Base-by-base conservation (phyloP, 64 coral and sea anemone species). In the Stichodactyla mertensii region DNA sequence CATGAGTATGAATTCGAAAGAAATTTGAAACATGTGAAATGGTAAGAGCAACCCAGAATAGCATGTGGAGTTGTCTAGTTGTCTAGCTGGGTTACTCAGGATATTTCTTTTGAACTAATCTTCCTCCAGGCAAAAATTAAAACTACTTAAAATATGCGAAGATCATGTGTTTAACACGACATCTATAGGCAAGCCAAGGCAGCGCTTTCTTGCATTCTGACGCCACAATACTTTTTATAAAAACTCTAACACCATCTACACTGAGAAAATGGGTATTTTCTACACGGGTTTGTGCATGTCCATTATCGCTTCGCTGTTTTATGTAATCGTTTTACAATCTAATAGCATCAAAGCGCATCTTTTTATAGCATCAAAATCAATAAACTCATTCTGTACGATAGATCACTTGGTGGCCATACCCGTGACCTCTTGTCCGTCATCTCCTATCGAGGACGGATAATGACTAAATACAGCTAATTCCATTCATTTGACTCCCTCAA, bases 291-390 rank as follows among this genome's bases (percentile, higher is more conserved):
- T 45, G 36, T 2, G 36, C 1, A 45, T 45, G 36, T 2, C 36
- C 36, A 45, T 45, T 45, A 45, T 58, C 1, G 56, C 56, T 58
- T 58, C 56, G 8, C 8, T 11, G 56, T 11, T 58, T 15, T 15
- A 15, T 58, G 9, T 4, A 58, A 58, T 58, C 20, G 11, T 74
- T 31, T 13, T 31, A 10, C 20, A 11, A 74, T 27, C 4, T 74
- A 74, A 31, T 10, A n/a, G 7, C 24, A 74, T 74, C 6, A 10
- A 66, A 31, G 1, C 16, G 69, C 69, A 74, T 74, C 69, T 74
- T 74, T 74, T 74, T 74, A 74, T 74, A 74, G 69, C 69, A 28
- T 74, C 24, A 74, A 9, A 74, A 74, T 74, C 69, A 74, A 74
- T 74, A 31, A 7, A 74, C 69, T 26, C 27, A 28, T 74, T 74